Base-by-base conservation (phyloP, 2,797 vertebrate genomes). In the Zalophus californianus region DNA sequence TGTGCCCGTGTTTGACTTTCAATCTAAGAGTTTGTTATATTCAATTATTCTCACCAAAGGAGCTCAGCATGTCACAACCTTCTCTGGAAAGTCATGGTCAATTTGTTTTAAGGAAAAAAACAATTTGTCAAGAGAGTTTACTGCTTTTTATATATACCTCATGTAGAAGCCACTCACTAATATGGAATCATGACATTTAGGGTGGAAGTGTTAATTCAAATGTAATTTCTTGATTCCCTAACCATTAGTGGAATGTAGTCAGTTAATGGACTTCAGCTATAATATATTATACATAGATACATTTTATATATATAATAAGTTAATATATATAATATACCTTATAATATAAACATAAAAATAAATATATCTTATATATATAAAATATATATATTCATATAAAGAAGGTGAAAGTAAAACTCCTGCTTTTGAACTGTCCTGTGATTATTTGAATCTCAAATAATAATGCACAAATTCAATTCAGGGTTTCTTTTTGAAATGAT, bases 81-180 rank as follows among this genome's bases (percentile, higher is more conserved):
- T 96, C 54, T 70, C 1, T 29, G 29, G 77, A 93, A 96, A 86
- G 10, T n/a, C 48, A 86, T 13, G 13, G 38, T 77, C 64, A 84
- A 83, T 75, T 97, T 89, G 32, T 23, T 92, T 96, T 66, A 70
- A 44, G 14, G 29, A 66, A 14, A 86, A 96, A 70, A 91, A 7
- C 6, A 86, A 56, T 66, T 41, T 86, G n/a, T 64, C 32, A 54
- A 75, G 32, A 85, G 27, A 58, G 23, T 58, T 88, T 16, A 41
- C 27, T 60, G 29, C 4, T 82, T 87, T 91, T 58, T 18, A 38
- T 79, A 84, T 64, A 52, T 56, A 25, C 4, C 16, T 95, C 29
- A 82, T 20, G 21, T 56, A 87, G 50, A 66, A 90, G 4, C 21
- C 62, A 68, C 64, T 16, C 1, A 68, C 54, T 79, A 50, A 62